Base-by-base conservation (phyloP, 1,140 invertebrate genomes). In the Reticulitermes speratus region DNA sequence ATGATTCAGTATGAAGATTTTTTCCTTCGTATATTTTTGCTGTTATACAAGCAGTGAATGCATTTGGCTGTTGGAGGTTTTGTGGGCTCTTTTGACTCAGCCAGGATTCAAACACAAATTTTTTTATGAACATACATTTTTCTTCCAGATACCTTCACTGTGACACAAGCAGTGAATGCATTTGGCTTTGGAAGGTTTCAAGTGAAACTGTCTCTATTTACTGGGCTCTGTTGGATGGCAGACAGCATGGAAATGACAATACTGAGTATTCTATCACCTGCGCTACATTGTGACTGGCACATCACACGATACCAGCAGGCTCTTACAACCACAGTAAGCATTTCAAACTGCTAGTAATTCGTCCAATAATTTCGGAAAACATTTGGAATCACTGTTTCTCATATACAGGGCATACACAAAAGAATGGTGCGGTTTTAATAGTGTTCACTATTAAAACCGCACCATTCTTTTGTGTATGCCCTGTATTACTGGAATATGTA, bases 161-260 rank as follows among this genome's bases (percentile, higher is more conserved):
- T 98, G 3, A 96, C 97, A 88, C 97, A 98, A 91, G 97, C 97
- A 84, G 97, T 99, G n/a, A 98, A 99, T 93, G 94, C 96, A 3
- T 93, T 99, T 87, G 98, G 98, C 12, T 99, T 99, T 93, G 98
- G 98, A 38, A 97, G 96, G 92, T 99, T 99, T 91, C 98, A 99
- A 95, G 94, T 98, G 0, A 98, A 98, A 89, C 89, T 97, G 32
- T 97, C 96, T 2, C 91, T 97, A 30, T 95, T 96, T 89, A 97
- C 96, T 55, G 96, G 96, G 2, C 91, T 97, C 9, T 97, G 96
- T 89, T 97, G 98, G 97, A 99, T 98, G 97, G 97, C 98, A 48
- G 98, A 99, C 91, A 98, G 97, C 75, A 99, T 99, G 98, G 98
- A 99, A 93, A 99, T 99, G 96, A 99, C 98, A 90, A 98, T 99